A percentile compares a stretch with the other conserved stretches of the same genome.
phyloP scores from a whole-genome alignment of 1,140 invertebrate genomes.

The Anadara kagoshimensis region DNA sequence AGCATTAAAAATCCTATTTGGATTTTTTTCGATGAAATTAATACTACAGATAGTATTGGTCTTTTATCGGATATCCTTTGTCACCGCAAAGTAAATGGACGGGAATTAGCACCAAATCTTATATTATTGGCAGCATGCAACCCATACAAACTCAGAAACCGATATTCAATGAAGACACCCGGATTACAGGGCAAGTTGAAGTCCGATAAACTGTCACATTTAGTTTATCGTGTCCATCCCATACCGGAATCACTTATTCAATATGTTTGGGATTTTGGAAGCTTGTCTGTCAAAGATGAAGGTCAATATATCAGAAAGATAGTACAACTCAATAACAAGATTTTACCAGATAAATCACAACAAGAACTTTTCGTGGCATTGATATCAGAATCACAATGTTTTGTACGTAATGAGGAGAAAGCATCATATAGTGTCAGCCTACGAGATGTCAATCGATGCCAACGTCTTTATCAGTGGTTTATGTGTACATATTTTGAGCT shows the following conservation, averaged over 20 bases:
- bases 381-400: not conserved
- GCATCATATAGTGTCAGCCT: constrained; percentile 16
- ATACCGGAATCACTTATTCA: constrained; percentile 23
- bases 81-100: not conserved
- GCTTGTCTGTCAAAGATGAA: constrained; percentile 8
- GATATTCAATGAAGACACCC: not conserved
- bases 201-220: not conserved
- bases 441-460: constrained; percentile 25
- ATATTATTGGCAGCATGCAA: constrained; percentile 31
- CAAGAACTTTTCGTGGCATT: constrained; percentile 1
- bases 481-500: not conserved
- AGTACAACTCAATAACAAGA: not conserved
- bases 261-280: constrained; percentile 36
- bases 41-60: constrained; percentile 21
- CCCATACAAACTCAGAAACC: constrained; percentile 16
- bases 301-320: constrained; percentile 19
- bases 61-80: constrained; percentile 24
- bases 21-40: constrained; percentile 34
- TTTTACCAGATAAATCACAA: not conserved
- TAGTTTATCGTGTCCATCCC: constrained; percentile 17
- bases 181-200: constrained; percentile 2
- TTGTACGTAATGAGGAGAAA: not conserved
- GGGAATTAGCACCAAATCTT: constrained; percentile 16
- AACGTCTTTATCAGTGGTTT: constrained; percentile 25
- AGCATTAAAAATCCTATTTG: not conserved